phyloP scores from a whole-genome alignment of 1,140 invertebrate genomes.

The Nomia melanderi region DNA sequence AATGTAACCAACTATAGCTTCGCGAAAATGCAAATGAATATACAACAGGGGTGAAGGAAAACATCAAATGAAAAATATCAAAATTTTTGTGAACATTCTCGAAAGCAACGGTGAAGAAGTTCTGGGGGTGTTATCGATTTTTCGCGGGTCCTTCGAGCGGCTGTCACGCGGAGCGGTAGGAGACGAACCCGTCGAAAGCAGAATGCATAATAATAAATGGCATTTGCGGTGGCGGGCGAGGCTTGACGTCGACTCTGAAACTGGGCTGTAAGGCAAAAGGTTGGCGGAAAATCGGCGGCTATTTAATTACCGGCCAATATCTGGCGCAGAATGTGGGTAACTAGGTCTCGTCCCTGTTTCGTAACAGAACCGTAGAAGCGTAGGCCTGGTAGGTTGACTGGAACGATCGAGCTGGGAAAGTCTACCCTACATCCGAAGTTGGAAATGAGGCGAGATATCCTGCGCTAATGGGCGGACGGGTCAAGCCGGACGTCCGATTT shows the following conservation, averaged over 20 bases:
- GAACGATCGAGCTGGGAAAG: slow-evolving; percentile 63
- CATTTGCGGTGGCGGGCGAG: slow-evolving; percentile 12
- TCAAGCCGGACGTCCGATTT: slow-evolving; percentile 13
- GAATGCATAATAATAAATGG: slow-evolving; percentile 28
- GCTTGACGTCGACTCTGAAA: neutral
- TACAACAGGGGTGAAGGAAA: too few relatives aligned
- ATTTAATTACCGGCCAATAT: slow-evolving; percentile 62
- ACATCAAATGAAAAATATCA: too few relatives aligned
- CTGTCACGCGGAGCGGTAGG: neutral
- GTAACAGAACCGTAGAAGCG: slow-evolving; percentile 52
- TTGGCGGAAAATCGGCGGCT: slow-evolving; percentile 49
- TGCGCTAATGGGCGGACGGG: neutral
- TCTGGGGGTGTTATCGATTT: neutral
- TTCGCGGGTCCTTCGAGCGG: neutral
- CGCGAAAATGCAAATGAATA: too few relatives aligned
- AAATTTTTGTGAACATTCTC: too few relatives aligned
- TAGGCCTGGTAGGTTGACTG: slow-evolving; percentile 63
- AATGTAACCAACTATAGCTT: too few relatives aligned
- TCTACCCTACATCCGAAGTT: slow-evolving; percentile 62
- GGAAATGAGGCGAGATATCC: slow-evolving; percentile 53
- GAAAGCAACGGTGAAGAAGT: too few relatives aligned
- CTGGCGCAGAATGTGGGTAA: slow-evolving; percentile 69
- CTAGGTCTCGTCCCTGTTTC: slow-evolving; percentile 69
- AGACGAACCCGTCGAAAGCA: neutral
- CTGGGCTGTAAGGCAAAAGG: slow-evolving; percentile 12